Base-by-base conservation (phyloP, 2,888 invertebrate genomes). In the Anthoptus insignis region DNA sequence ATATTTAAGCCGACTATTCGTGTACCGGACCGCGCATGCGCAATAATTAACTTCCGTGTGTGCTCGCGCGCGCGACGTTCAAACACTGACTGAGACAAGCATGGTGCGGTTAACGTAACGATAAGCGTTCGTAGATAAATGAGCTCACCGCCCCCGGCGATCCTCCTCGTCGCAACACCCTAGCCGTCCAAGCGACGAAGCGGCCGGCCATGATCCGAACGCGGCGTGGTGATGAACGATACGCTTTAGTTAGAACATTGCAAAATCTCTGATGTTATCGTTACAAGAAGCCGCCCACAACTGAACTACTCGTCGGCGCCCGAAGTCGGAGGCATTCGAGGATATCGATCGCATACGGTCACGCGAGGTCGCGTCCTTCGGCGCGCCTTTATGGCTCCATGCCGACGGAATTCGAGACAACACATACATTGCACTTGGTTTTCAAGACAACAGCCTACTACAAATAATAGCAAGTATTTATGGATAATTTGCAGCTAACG, bases 291-390 rank as follows among this genome's bases (percentile, higher is more conserved):
- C 83, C 75, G 83, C 76, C 80, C 81, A 72, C 76, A 74, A 92
- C 92, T 93, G 90, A 88, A 83, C 84, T 80, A 73, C 82, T 78
- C 80, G 80, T 76, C 75, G 72, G 70, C 73, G 76, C 72, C 71
- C 78, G 74, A 80, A 83, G 81, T 81, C 82, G 83, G 49, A 49
- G 49, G 49, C 82, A 79, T 77, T 78, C 81, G 78, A 80, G 81
- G 81, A 81, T 93, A 92, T 92, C 82, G 92, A 92, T 92, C 91
- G 86, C 78, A 76, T 79, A 76, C 79, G 80, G 82, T 80, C 87
- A 87, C 81, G 86, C 91, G 92, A 91, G 93, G 92, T 91, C 91
- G 81, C 81, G 93, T 93, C 93, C 93, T 93, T 92, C 92, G 91
- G 81, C 92, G 87, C 92, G 92, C 92, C 93, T 91, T 86, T 80